Evolutionary conservation across 2,797 vertebrate species (phyloP).

Genomic region (Smutsia gigantea): DNA sequence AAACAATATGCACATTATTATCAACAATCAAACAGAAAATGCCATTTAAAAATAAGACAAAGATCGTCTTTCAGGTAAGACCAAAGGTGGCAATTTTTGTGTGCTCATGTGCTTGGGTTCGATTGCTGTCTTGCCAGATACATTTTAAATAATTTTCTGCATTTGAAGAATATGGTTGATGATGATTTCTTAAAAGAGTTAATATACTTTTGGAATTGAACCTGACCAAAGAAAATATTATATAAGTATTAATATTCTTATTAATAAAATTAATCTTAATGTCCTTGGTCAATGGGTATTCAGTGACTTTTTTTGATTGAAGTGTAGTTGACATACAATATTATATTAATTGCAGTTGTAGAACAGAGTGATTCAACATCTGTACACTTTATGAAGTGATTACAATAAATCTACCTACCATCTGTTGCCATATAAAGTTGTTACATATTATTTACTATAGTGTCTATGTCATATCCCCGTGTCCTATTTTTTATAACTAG

Average conservation of each 20-base stretch:
- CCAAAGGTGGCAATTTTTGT: neutral
- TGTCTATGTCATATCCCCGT: neutral
- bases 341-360: neutral
- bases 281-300: neutral
- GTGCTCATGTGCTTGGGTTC: neutral
- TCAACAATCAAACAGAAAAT: neutral
- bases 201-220: neutral
- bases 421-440: neutral
- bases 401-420: neutral
- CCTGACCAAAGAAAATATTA: neutral
- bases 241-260: neutral
- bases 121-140: neutral
- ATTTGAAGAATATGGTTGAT: constrained; percentile 8
- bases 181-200: neutral
- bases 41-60: constrained; percentile 15
- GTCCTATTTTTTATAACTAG: neutral
- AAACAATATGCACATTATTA: neutral
- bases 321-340: neutral
- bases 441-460: neutral
- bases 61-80: neutral
- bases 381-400: neutral
- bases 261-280: constrained; percentile 24
- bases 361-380: neutral
- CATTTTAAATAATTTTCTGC: constrained; percentile 6
- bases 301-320: neutral